phyloP scores from a whole-genome alignment of 2,888 invertebrate species.

The Yponomeuta cagnagella region DNA sequence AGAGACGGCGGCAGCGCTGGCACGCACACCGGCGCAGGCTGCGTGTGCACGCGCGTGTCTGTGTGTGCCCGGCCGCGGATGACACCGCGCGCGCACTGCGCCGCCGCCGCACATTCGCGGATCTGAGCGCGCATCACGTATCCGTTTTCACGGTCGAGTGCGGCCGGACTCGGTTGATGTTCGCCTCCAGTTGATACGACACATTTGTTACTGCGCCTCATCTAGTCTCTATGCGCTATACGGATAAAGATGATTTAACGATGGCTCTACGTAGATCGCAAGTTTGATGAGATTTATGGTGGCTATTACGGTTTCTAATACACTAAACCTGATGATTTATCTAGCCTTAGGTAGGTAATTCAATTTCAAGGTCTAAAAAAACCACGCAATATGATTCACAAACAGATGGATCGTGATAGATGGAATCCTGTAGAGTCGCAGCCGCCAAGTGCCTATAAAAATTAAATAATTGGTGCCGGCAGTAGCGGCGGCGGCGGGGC shows the following conservation, averaged over 20 bases:
- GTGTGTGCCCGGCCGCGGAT: too few species aligned
- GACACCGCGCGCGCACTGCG: too few species aligned
- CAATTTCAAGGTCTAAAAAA: not conserved
- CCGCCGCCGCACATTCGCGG: conserved; percentile 18
- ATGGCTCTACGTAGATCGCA: not conserved
- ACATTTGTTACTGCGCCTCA: not conserved
- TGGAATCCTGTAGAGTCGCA: too few species aligned
- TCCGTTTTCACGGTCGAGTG: conserved; percentile 30
- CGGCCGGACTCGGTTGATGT: conserved; percentile 6
- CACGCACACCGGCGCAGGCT: too few species aligned
- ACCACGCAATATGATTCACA: too few species aligned
- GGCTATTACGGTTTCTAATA: conserved; percentile 6
- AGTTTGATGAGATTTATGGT: not conserved
- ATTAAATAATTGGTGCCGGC: too few species aligned
- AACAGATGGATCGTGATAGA: too few species aligned
- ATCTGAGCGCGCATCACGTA: conserved; percentile 24
- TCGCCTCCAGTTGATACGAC: conserved; percentile 5
- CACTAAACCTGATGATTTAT: conserved; percentile 6
- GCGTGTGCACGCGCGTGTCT: too few species aligned
- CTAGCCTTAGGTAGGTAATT: not conserved
- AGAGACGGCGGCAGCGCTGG: too few species aligned
- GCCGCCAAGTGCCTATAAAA: too few species aligned
- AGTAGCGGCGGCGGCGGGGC: too few species aligned
- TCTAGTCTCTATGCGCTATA: conserved; percentile 1
- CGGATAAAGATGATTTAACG: too few species aligned